phyloP scores from a whole-genome alignment of 2,113 vertebrate genomes.

The Mesocricetus auratus region DNA sequence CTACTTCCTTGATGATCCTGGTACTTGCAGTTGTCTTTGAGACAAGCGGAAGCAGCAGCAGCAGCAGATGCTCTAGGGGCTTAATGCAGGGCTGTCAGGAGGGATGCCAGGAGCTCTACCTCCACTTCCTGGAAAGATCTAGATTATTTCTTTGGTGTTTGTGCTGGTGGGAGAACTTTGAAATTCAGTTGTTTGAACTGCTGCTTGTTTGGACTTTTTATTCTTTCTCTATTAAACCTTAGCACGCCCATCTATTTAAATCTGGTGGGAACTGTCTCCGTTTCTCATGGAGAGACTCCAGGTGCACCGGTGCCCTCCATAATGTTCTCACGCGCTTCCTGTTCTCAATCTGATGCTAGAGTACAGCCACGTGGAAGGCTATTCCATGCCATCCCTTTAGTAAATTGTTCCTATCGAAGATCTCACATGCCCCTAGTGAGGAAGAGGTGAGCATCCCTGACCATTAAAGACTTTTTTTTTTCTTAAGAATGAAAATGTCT shows the following conservation, averaged over 20 bases:
- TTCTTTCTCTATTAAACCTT: conserved; percentile 71
- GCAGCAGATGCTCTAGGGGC: conserved; percentile 98
- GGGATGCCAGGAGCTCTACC: conserved; percentile 95
- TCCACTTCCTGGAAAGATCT: conserved; percentile 95
- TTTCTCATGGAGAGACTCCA: conserved; percentile 64
- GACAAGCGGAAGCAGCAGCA: conserved; percentile 98
- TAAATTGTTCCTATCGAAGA: neutral
- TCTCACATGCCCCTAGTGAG: neutral
- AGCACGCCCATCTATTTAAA: conserved; percentile 79
- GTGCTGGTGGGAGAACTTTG: conserved; percentile 75
- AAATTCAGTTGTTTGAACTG: conserved; percentile 83
- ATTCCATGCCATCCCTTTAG: conserved; percentile 39
- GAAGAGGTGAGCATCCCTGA: neutral
- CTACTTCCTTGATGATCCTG: conserved; percentile 99
- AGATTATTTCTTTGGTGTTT: conserved; percentile 77
- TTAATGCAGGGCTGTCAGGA: conserved; percentile 96
- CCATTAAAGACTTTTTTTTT: neutral
- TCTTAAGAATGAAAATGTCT: neutral
- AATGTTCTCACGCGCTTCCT: conserved; percentile 69
- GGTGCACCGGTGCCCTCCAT: conserved; percentile 58
- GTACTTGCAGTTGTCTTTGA: conserved; percentile 99
- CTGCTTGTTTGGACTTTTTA: conserved; percentile 77
- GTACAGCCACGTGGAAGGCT: conserved; percentile 67
- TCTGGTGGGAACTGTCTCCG: conserved; percentile 13
- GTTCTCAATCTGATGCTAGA: conserved; percentile 65